phyloP scores from a whole-genome alignment of 2,113 vertebrate genomes.

The Callocephalon fimbriatum region DNA sequence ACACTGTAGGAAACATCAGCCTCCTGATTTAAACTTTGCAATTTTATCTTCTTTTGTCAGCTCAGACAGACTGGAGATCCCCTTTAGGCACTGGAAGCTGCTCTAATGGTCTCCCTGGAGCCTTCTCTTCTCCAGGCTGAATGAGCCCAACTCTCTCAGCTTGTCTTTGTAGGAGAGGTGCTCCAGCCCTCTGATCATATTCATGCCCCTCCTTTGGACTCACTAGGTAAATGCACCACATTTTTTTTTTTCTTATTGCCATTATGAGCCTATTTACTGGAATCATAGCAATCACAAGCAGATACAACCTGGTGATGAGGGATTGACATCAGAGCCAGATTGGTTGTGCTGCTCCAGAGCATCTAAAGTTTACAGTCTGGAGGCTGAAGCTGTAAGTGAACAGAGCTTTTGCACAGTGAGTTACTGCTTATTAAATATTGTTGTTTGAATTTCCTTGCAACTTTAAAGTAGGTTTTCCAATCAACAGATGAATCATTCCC shows the following conservation, averaged over 20 bases:
- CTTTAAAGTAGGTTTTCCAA: constrained; percentile 38
- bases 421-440: constrained; percentile 7
- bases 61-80: too few species aligned
- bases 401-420: background rate
- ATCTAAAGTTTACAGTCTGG: background rate
- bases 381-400: background rate
- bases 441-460: background rate
- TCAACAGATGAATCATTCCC: constrained; percentile 33
- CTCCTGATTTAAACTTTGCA: too few species aligned
- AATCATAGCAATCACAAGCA: background rate
- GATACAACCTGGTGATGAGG: background rate
- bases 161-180: background rate
- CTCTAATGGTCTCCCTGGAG: background rate
- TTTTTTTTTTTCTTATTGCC: background rate
- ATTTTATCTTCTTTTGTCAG: too few species aligned
- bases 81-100: background rate
- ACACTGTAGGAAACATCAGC: too few species aligned
- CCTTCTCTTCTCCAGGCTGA: background rate
- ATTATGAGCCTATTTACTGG: background rate
- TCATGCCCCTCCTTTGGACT: background rate
- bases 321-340: background rate
- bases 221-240: background rate
- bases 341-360: background rate
- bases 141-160: background rate
- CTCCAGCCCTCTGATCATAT: background rate